Percentiles rank a stretch among this genome's conserved stretches.
Evolutionary conservation across 2,797 vertebrate genomes (phyloP).

Genomic region (Neomorphus geoffroyi): DNA sequence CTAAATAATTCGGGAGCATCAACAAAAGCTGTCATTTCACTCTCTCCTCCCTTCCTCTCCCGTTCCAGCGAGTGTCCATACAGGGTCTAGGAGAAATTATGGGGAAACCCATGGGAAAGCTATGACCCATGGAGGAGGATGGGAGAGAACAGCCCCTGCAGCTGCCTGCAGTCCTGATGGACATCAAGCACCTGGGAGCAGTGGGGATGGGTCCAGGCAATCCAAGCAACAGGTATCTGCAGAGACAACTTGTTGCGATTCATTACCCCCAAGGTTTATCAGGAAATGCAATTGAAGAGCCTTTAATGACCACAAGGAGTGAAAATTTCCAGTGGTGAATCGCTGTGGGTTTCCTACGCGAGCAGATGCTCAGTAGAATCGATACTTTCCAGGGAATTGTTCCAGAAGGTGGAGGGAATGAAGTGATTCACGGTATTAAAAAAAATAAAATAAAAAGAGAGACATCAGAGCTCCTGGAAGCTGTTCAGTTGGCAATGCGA

Average conservation of each 20-base stretch:
- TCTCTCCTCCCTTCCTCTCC: background rate
- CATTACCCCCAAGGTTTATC: background rate
- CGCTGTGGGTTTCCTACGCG: background rate
- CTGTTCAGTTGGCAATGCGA: slow-evolving; percentile 61
- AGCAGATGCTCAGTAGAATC: slow-evolving; percentile 50
- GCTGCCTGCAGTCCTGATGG: background rate
- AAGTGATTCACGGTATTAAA: slow-evolving; percentile 61
- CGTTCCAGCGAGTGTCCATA: background rate
- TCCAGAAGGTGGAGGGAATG: slow-evolving; percentile 63
- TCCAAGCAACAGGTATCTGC: background rate
- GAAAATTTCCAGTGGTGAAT: background rate
- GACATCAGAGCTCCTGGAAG: slow-evolving; percentile 66
- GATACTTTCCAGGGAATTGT: slow-evolving; percentile 38
- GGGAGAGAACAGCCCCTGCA: background rate
- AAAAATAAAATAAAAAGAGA: slow-evolving; percentile 61
- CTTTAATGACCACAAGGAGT: background rate
- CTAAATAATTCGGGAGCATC: slow-evolving; percentile 1
- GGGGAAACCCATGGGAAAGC: background rate
- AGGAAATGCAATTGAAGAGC: background rate
- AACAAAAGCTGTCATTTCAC: background rate
- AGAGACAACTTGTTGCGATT: background rate
- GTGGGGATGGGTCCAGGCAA: background rate
- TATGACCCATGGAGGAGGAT: background rate
- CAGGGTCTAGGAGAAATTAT: background rate
- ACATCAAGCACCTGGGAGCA: background rate